phyloP scores from a whole-genome alignment of 2,888 invertebrate genomes.

The Actias luna region DNA sequence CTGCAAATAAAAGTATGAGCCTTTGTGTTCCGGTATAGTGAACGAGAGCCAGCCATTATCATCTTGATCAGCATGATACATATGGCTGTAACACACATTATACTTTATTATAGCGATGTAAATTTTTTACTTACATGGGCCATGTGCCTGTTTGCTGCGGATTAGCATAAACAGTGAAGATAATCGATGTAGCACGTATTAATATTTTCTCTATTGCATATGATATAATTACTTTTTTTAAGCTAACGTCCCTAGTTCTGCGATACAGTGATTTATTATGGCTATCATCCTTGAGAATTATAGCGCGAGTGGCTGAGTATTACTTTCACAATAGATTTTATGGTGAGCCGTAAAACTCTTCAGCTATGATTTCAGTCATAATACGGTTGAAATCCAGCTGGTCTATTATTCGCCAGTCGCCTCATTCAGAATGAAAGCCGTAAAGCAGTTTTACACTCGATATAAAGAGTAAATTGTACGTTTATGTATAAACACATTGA shows the following conservation, averaged over 20 bases:
- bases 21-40: too few species aligned
- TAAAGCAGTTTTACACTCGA: constrained; percentile 34
- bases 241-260: background rate
- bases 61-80: too few species aligned
- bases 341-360: constrained; percentile 1
- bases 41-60: too few species aligned
- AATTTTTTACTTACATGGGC: too few species aligned
- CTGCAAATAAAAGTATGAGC: too few species aligned
- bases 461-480: constrained; percentile 25
- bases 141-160: too few species aligned
- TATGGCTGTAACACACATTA: too few species aligned
- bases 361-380: constrained; percentile 13
- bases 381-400: constrained; percentile 14
- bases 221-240: too few species aligned
- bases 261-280: background rate
- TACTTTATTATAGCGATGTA: too few species aligned
- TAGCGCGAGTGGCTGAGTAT: background rate
- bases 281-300: background rate
- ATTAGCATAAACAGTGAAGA: too few species aligned
- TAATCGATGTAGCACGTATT: too few species aligned
- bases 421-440: constrained; percentile 29
- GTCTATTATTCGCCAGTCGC: constrained; percentile 26
- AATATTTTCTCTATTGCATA: too few species aligned
- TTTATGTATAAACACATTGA: constrained; percentile 13
- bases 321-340: constrained; percentile 11